These are phyloP conservation scores for Ophioninae sp. DNA, from an alignment of 2,888 invertebrate genomes.

Conservation along the genomic window DNA sequence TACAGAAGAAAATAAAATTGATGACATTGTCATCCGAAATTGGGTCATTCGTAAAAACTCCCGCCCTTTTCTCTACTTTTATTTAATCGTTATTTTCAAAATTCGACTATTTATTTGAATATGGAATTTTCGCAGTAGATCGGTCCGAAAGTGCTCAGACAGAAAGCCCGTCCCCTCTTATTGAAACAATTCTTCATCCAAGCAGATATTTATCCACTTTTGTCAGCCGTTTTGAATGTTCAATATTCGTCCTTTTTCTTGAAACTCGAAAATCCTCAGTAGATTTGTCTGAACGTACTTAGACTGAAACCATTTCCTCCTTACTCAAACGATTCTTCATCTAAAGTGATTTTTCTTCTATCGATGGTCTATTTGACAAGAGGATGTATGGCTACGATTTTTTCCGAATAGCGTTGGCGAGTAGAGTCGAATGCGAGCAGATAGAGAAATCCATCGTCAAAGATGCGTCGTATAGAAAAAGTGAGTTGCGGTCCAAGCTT, in stretches of 20 bases:
- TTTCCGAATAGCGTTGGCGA: no score
- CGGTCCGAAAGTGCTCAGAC: no score
- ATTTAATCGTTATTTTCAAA: background rate
- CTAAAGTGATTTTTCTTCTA: background rate
- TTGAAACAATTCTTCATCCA: no score
- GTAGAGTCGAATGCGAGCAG: no score
- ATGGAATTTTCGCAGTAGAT: no score
- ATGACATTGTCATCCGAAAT: slow-evolving; percentile 37
- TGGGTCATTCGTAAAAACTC: slow-evolving; percentile 9
- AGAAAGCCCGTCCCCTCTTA: no score
- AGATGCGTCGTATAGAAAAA: no score
- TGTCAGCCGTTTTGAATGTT: background rate
- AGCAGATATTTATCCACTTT: no score
- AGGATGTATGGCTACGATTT: no score
- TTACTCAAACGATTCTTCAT: background rate
- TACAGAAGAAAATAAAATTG: slow-evolving; percentile 33
- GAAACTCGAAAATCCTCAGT: background rate
- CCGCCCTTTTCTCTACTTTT: slow-evolving; percentile 5
- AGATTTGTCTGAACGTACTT: background rate
- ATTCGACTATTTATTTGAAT: background rate
- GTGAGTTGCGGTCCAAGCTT: no score
- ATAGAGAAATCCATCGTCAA: no score
- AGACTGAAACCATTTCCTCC: background rate
- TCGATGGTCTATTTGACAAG: no score
- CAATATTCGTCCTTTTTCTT: background rate